Percentiles rank a stretch among this genome's conserved stretches.
These are phyloP conservation scores for Tineola bisselliella DNA, from an alignment of 2,888 invertebrate genomes.

Conservation along the genomic window DNA sequence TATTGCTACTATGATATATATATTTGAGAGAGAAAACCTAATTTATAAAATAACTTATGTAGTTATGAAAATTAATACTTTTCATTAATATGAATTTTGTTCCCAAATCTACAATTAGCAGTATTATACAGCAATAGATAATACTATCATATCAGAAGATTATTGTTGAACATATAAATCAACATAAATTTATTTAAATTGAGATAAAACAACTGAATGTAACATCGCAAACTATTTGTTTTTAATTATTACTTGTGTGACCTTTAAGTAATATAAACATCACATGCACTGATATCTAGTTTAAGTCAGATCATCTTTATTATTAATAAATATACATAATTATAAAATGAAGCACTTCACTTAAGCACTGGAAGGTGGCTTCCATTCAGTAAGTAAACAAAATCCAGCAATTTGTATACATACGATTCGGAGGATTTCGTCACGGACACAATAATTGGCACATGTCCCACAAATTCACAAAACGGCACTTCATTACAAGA, in stretches of 20 bases:
- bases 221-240: not conserved
- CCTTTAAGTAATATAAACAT: not conserved
- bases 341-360: not conserved
- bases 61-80: too few relatives aligned
- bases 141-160: constrained; percentile 4
- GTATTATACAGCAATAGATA: not conserved
- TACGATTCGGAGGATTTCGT: constrained; percentile 44
- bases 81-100: too few relatives aligned
- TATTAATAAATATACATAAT: too few relatives aligned
- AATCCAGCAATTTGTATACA: constrained; percentile 37
- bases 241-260: not conserved
- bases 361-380: not conserved
- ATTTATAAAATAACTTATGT: too few relatives aligned
- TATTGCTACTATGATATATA: too few relatives aligned
- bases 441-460: constrained; percentile 60
- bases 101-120: not conserved
- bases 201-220: not conserved
- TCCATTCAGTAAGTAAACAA: constrained; percentile 2
- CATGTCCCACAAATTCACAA: constrained; percentile 58
- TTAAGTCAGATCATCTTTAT: too few relatives aligned
- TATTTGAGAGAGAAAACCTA: too few relatives aligned
- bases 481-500: constrained; percentile 61
- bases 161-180: not conserved
- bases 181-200: not conserved
- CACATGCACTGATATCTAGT: not conserved